A percentile compares a stretch with the other conserved stretches of the same genome.
These are phyloP conservation scores for Melipona quadrifasciata DNA, from an alignment of 1,140 invertebrate genomes.

Conservation along the genomic window DNA sequence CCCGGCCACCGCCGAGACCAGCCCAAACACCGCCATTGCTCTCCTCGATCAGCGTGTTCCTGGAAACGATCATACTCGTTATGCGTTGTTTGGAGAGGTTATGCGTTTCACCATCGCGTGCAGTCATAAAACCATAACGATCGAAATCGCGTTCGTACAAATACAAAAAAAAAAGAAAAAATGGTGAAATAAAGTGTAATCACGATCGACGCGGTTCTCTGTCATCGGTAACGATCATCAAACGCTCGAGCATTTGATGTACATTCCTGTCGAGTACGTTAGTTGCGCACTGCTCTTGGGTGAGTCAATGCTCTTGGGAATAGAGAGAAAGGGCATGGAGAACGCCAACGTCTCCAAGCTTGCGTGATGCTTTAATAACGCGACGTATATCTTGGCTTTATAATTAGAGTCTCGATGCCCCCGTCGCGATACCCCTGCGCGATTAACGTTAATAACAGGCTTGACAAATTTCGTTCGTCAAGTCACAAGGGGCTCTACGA, in stretches of 20 bases:
- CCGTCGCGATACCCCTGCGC: background rate
- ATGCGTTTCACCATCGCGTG: background rate
- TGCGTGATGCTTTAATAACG: constrained; percentile 13
- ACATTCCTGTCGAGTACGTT: constrained; percentile 50
- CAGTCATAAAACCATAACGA: background rate
- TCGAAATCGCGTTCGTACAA: no score
- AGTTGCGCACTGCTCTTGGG: background rate
- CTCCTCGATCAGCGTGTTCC: constrained; percentile 53
- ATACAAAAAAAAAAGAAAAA: no score
- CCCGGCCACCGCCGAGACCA: constrained; percentile 91
- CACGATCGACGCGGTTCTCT: constrained; percentile 14
- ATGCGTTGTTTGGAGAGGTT: background rate
- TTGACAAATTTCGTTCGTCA: background rate
- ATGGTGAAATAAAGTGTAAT: no score
- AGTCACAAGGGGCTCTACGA: no score
- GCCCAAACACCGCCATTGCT: constrained; percentile 89
- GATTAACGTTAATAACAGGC: constrained; percentile 11
- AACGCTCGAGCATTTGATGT: constrained; percentile 23
- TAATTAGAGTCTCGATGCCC: background rate
- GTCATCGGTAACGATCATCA: constrained; percentile 8
- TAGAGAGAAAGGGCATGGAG: background rate
- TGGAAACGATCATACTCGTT: constrained; percentile 70
- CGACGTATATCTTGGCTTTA: background rate
- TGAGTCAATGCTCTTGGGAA: constrained; percentile 27
- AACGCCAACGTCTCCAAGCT: background rate